phyloP scores from a whole-genome alignment of 2,888 invertebrate species.

The Papilio protenor region DNA sequence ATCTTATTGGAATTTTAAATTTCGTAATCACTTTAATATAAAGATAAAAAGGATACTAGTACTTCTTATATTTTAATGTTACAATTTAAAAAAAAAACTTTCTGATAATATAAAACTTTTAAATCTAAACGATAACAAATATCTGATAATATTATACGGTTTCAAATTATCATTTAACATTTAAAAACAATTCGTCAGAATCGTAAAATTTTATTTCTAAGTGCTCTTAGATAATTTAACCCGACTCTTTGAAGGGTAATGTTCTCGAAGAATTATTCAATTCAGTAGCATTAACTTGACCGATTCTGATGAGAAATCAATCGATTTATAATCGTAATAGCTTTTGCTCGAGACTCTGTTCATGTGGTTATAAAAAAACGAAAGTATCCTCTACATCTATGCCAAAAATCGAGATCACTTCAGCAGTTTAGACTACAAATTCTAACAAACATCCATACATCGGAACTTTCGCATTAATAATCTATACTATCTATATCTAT shows the following conservation, averaged over 20 bases:
- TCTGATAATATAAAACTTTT: not conserved
- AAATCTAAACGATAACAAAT: constrained; percentile 12
- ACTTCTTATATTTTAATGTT: not conserved
- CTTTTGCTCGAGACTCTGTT: no score
- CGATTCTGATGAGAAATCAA: no score
- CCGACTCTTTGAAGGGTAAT: not conserved
- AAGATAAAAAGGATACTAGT: not conserved
- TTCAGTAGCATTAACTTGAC: not conserved
- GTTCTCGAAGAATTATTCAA: not conserved
- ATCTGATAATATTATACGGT: not conserved
- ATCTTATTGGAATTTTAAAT: constrained; percentile 20
- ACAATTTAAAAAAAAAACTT: not conserved
- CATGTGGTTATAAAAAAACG: no score
- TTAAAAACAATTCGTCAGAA: not conserved
- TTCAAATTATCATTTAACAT: not conserved
- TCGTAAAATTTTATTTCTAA: constrained; percentile 13
- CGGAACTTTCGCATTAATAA: no score
- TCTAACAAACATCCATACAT: no score
- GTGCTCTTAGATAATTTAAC: not conserved
- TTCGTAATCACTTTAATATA: constrained; percentile 3
- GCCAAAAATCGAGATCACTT: no score
- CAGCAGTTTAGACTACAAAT: no score
- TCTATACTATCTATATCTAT: no score
- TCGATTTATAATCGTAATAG: no score
- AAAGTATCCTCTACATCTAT: no score